Percentiles rank a stretch among this genome's conserved stretches.
Conservation (phyloP, 2,113 vertebrate genomes). For the Mustela nigripes region DNA sequence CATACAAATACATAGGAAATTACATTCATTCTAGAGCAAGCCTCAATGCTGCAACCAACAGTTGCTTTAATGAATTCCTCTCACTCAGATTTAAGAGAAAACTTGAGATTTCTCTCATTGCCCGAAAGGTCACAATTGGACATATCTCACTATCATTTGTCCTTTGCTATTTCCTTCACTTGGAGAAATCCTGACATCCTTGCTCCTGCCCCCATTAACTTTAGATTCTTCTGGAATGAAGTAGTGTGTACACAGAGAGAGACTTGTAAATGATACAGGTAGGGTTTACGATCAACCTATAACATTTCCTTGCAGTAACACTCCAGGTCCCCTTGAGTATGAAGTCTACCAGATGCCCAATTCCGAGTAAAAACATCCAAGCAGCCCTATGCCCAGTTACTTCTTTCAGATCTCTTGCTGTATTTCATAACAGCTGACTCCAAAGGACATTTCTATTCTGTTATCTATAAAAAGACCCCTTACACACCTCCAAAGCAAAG, state of each 20-base stretch:
- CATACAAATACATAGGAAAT: background rate
- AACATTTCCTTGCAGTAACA: background rate
- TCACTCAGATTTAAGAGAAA: background rate
- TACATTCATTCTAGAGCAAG: background rate
- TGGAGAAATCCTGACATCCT: conserved; percentile 8
- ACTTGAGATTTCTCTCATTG: background rate
- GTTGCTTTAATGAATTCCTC: background rate
- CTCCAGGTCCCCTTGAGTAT: background rate
- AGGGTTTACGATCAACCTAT: background rate
- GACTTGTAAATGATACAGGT: background rate
- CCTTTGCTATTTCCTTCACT: background rate
- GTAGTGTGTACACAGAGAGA: background rate
- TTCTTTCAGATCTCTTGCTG: background rate
- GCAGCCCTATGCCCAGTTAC: background rate
- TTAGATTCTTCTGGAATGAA: conserved; percentile 29
- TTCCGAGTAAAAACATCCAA: no score
- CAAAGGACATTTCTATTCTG: background rate
- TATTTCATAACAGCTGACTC: background rate
- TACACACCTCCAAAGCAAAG: background rate
- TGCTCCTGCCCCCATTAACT: background rate
- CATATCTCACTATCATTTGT: background rate
- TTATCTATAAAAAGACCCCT: background rate
- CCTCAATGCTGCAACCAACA: background rate
- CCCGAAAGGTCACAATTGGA: background rate
- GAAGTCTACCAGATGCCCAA: background rate